A percentile compares a stretch with the other conserved stretches of the same genome.
Evolutionary conservation across 2,888 invertebrate species (phyloP).

Genomic region (Lasioglossum lativentre): DNA sequence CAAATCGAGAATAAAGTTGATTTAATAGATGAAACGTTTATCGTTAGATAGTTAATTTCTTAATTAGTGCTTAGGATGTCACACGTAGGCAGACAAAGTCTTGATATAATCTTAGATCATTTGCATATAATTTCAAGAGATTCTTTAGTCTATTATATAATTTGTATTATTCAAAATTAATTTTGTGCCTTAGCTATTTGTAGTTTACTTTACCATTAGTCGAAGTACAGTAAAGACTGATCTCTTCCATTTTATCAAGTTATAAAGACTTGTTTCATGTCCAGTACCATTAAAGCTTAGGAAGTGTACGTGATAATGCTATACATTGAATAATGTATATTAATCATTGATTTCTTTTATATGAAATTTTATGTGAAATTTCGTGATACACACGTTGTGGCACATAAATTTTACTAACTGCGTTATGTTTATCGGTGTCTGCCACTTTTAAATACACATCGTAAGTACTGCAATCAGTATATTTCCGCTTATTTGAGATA

Average conservation of each 20-base stretch:
- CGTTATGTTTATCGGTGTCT: conserved; percentile 29
- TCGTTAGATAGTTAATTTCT: conserved; percentile 22
- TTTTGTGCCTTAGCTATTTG: conserved; percentile 23
- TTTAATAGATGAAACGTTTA: conserved; percentile 13
- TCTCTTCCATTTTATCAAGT: conserved; percentile 22
- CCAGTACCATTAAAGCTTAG: conserved; percentile 49
- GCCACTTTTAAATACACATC: conserved; percentile 27
- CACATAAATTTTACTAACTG: conserved; percentile 48
- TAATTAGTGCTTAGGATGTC: conserved; percentile 19
- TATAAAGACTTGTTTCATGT: conserved; percentile 40
- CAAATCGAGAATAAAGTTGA: neutral
- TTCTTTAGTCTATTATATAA: conserved; percentile 12
- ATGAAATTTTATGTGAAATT: conserved; percentile 33
- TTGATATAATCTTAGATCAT: conserved; percentile 31
- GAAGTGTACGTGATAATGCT: conserved; percentile 32
- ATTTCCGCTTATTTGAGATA: conserved; percentile 27
- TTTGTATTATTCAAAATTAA: conserved; percentile 30
- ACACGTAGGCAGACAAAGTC: conserved; percentile 29
- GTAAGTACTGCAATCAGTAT: conserved; percentile 21
- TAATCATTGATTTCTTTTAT: conserved; percentile 30
- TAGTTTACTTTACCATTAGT: conserved; percentile 36
- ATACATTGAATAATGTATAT: conserved; percentile 33
- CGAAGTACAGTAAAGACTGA: conserved; percentile 33
- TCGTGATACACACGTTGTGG: conserved; percentile 34
- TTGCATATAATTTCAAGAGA: conserved; percentile 30